phyloP scores from a whole-genome alignment of 2,888 invertebrate species.

The Rhagonycha fulva region DNA sequence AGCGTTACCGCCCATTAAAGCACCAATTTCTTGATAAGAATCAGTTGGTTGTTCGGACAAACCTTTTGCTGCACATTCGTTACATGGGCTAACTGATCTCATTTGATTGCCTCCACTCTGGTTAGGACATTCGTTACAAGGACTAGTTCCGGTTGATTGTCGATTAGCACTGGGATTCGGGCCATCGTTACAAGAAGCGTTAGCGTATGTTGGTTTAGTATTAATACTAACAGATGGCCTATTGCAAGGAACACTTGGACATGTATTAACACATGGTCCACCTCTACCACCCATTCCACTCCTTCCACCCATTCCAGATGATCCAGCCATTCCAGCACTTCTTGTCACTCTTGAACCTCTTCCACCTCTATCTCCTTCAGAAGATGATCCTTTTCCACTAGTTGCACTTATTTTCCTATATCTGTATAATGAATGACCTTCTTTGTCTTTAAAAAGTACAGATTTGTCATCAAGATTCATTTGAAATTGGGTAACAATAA shows the following conservation, averaged over 20 bases:
- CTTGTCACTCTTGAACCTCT: not conserved
- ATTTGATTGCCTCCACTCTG: not conserved
- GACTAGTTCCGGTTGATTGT: not conserved
- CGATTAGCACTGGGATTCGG: not conserved
- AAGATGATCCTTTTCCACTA: not conserved
- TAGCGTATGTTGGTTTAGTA: not conserved
- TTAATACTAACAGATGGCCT: constrained; percentile 48
- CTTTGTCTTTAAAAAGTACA: constrained; percentile 54
- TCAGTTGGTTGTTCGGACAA: constrained; percentile 37
- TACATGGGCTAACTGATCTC: constrained; percentile 45
- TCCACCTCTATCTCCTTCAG: constrained; percentile 7
- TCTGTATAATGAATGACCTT: constrained; percentile 53
- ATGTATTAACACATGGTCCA: constrained; percentile 8
- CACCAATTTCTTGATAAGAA: constrained; percentile 68
- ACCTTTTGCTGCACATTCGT: constrained; percentile 53
- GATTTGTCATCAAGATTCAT: constrained; percentile 55
- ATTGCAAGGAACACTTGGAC: constrained; percentile 47
- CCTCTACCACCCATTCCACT: not conserved
- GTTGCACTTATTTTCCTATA: constrained; percentile 47
- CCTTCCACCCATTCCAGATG: not conserved
- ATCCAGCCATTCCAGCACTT: not conserved
- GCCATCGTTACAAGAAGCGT: not conserved
- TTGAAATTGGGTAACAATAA: constrained; percentile 70
- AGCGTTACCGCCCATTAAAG: constrained; percentile 67
- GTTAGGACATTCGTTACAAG: not conserved